Evolutionary conservation across 2,113 vertebrate genomes (phyloP).

Genomic region (Cavia aperea): DNA sequence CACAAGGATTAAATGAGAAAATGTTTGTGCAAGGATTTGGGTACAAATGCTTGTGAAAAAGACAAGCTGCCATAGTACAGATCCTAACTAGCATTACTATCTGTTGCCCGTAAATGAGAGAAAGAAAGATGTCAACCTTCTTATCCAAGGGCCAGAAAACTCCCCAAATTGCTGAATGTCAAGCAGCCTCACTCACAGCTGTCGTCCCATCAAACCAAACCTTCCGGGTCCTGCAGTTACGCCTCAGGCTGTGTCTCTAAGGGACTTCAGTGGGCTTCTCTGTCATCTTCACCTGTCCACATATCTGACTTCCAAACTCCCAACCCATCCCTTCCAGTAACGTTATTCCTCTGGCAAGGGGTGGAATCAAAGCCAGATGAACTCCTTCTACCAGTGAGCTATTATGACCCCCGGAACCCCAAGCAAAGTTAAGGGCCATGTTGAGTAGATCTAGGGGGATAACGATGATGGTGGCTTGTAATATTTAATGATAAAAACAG

Average conservation of each 20-base stretch:
- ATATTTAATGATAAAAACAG: constrained; percentile 17
- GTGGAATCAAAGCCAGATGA: background rate
- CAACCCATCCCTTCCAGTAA: background rate
- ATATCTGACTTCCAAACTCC: background rate
- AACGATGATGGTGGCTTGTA: background rate
- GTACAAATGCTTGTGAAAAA: background rate
- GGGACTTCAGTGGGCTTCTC: background rate
- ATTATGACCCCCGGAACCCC: background rate
- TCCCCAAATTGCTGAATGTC: rapidly evolving
- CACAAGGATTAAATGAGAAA: constrained; percentile 28
- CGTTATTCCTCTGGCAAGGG: background rate
- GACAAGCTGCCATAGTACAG: background rate
- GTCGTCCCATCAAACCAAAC: background rate
- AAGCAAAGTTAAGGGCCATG: background rate
- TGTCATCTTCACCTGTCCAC: background rate
- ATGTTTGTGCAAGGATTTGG: background rate
- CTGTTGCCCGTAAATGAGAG: background rate
- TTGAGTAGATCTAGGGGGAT: background rate
- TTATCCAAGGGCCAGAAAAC: background rate
- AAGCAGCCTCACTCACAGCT: background rate
- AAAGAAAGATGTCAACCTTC: background rate
- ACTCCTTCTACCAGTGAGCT: background rate
- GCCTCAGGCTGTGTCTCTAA: background rate
- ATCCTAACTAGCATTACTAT: background rate
- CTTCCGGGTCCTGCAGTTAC: background rate